Evolutionary conservation across 2,113 vertebrate genomes (phyloP), one percentile per base, ranked within the genome.

Genomic region (Equus quagga): DNA sequence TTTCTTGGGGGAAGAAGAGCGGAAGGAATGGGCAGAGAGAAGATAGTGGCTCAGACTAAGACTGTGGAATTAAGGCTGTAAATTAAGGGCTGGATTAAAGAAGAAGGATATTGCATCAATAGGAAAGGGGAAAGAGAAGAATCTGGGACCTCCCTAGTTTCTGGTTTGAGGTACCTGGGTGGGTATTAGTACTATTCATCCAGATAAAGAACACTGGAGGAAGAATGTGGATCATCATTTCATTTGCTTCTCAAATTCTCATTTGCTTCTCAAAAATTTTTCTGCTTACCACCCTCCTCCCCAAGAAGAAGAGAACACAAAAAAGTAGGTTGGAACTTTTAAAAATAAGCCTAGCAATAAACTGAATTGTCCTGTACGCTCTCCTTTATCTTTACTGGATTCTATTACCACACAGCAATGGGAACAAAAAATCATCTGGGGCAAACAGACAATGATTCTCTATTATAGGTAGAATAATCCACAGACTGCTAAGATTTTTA

Each of bases 401-500:
- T 96, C 54, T 96, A 67, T 95, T 89, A 93, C 13, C 46, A 91
- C 81, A 92, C 15, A 58, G 72, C 75, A 84, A 89, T 6, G 72
- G 28, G 65, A 91, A 64, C 31, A 86, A 60, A 78, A 93, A 95
- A 26, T 86, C 31, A 79, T 85, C 46, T 73, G n/a, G 36, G 33
- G 33, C 56, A 95, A 94, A 94, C 4, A 80, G 76, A 89, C 17
- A 89, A 79, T 92, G 89, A 92, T 49, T 97, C 60, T 64, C 56
- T 96, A 82, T 51, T 93, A 93, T 21, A 83, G 49, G 73, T 46
- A 78, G n/a, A 96, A 62, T 70, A 85, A 85, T 69, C 2, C 11
- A 91, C 23, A 83, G 67, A 83, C 93, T 81, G 85, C 56, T 95
- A 85, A 93, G 56, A 87, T 79, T 93, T 72, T 73, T 83, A 89